A percentile compares a stretch with the other conserved stretches of the same genome.
These are phyloP conservation scores for Drosophila kanekoi DNA, from an alignment of 2,888 invertebrate genomes.

Conservation along the genomic window DNA sequence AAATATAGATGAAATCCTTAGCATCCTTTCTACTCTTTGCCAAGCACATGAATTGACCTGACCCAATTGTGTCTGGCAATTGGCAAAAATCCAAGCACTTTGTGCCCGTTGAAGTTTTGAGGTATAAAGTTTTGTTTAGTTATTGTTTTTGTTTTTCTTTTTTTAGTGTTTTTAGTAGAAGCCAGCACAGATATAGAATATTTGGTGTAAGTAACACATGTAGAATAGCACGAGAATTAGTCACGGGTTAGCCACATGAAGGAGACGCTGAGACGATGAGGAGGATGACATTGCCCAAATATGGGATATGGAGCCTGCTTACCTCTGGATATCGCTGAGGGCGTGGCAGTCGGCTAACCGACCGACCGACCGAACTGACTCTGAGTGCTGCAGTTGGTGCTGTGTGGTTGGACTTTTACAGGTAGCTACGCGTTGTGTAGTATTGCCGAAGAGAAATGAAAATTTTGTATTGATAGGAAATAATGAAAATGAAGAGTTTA, in stretches of 20 bases:
- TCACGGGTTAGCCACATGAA: constrained; percentile 46
- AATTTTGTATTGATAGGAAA: constrained; percentile 32
- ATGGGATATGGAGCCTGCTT: constrained; percentile 27
- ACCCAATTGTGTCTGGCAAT: constrained; percentile 31
- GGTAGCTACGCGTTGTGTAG: constrained; percentile 66
- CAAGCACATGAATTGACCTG: constrained; percentile 25
- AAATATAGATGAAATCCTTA: not conserved
- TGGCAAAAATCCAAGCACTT: constrained; percentile 36
- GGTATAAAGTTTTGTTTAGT: constrained; percentile 40
- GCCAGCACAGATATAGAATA: constrained; percentile 22
- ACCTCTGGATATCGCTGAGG: constrained; percentile 48
- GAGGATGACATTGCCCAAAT: constrained; percentile 43
- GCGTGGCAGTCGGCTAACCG: constrained; percentile 19
- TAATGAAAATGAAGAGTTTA: constrained; percentile 6
- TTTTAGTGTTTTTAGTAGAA: constrained; percentile 48
- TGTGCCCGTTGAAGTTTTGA: constrained; percentile 11
- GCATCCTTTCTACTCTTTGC: not conserved
- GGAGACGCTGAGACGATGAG: constrained; percentile 40
- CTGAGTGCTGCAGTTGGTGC: constrained; percentile 32
- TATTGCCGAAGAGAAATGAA: constrained; percentile 52
- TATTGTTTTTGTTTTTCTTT: constrained; percentile 14
- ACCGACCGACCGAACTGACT: constrained; percentile 2
- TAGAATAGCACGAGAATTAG: constrained; percentile 32
- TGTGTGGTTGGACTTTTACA: constrained; percentile 48
- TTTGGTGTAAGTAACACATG: constrained; percentile 32